Base-by-base conservation (phyloP, 2,113 vertebrate species). In the Bos taurus region DNA sequence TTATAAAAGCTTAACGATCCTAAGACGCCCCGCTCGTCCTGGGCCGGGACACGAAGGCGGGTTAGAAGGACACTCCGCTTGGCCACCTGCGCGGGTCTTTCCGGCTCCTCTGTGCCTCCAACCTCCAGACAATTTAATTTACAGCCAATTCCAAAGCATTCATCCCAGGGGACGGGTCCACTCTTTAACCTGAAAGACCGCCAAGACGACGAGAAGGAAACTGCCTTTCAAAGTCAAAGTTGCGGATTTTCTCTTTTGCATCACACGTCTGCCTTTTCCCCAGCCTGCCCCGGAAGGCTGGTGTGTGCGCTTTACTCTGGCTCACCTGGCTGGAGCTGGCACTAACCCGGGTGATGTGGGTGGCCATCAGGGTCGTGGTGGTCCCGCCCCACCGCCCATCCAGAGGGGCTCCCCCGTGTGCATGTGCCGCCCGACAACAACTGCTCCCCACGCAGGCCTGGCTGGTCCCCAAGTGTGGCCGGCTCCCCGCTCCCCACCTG, bases 341-440 rank as follows among this genome's bases (percentile, higher is more conserved):
- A 2, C 21, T 2, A 4, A 4, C 40, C 28, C 0, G 2, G 6
- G 82, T 10, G 19, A 52, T 1, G 1, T 13, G 12, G 2, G 8
- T 1, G 46, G 17, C 2, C 33, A 6, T 28, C 77, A 21, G 36
- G 1, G 15, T 13, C 14, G 0, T 0, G 5, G 88, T 2, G 54
- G 56, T 11, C 64, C 40, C 2, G 2, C 43, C 56, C 67, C 11
- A 3, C 40, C 0, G 15, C 43, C 54, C 1, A 11, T 36, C 21
- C 4, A 1, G 54, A 46, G 14, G 30, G 28, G 50, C 48, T 46
- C 10, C 36, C 8, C 30, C 1, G 0, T 2, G 9, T 57, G 30
- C 2, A 5, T 1, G 0, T 2, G 26, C 17, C 0, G 2, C 52
- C 2, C 1, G 0, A 40, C 0, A 6, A 15, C 54, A 6, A 15